Evolutionary conservation across 2,888 invertebrate genomes (phyloP).

Genomic region (Hanleya hanleyi): DNA sequence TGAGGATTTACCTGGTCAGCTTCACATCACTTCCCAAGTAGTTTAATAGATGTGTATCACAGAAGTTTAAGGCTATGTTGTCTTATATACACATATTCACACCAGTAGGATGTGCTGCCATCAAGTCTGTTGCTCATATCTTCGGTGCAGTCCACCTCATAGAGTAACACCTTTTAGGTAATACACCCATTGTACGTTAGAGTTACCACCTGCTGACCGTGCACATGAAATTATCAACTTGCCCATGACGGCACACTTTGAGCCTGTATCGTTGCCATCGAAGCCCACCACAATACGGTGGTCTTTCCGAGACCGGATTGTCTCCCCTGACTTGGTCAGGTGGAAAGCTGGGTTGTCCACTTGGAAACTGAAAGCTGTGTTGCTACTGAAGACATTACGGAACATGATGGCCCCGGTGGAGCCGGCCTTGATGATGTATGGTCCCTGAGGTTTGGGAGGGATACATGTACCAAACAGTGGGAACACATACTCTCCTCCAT

Average conservation of each 20-base stretch:
- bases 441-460: conserved; percentile 76
- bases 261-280: conserved; percentile 69
- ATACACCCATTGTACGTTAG: conserved; percentile 73
- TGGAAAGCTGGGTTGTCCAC: conserved; percentile 75
- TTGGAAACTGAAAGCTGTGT: conserved; percentile 72
- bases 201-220: conserved; percentile 67
- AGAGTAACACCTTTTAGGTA: conserved; percentile 71
- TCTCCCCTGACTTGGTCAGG: conserved; percentile 71
- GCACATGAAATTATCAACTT: conserved; percentile 72
- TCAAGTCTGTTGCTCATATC: no score
- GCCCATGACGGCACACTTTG: conserved; percentile 72
- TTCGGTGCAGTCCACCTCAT: no score
- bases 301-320: conserved; percentile 72
- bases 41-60: no score
- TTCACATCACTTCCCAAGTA: no score
- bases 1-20: no score
- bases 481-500: conserved; percentile 72
- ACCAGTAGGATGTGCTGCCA: no score
- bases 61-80: no score
- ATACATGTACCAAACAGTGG: conserved; percentile 75
- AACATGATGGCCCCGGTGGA: conserved; percentile 73
- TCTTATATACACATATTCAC: no score
- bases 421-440: conserved; percentile 73
- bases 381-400: conserved; percentile 74
- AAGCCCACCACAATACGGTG: conserved; percentile 73